Evolutionary conservation across 2,888 invertebrate genomes (phyloP).

Genomic region (Platycheirus albimanus): DNA sequence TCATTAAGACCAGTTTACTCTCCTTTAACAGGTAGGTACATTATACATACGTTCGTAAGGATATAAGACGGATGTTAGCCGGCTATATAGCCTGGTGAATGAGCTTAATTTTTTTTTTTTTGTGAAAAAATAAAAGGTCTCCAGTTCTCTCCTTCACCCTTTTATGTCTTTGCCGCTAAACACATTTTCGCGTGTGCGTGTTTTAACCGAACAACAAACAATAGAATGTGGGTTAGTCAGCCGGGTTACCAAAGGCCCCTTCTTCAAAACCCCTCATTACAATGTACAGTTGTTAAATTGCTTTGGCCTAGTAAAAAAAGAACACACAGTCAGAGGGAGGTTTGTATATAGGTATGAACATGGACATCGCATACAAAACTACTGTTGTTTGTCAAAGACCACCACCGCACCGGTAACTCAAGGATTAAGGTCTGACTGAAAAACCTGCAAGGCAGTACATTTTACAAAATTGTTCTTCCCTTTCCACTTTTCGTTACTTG

Average conservation of each 20-base stretch:
- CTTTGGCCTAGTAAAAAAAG: conserved; percentile 44
- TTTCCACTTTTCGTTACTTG: conserved; percentile 14
- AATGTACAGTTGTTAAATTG: conserved; percentile 54
- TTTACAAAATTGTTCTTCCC: conserved; percentile 32
- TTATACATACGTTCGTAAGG: background rate
- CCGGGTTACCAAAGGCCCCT: conserved; percentile 10
- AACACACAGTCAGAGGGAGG: conserved; percentile 14
- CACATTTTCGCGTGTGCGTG: conserved; percentile 65
- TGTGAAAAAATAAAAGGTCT: conserved; percentile 28
- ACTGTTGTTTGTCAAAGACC: conserved; percentile 31
- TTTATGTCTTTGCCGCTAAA: conserved; percentile 27
- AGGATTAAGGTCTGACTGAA: conserved; percentile 49
- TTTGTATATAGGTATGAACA: too few species aligned
- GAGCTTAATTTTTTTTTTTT: conserved; percentile 30
- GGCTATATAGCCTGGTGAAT: conserved; percentile 33
- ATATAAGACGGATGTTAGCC: conserved; percentile 15
- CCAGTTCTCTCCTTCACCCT: conserved; percentile 12
- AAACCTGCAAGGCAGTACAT: conserved; percentile 23
- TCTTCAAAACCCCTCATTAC: conserved; percentile 17
- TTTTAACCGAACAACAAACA: conserved; percentile 45
- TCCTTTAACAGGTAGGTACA: background rate
- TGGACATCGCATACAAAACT: conserved; percentile 11
- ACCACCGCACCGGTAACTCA: conserved; percentile 37
- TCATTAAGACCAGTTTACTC: conserved; percentile 50
- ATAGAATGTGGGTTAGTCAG: conserved; percentile 67